These are phyloP conservation scores for Chascanopsetta lugubris DNA, from an alignment of 2,113 vertebrate genomes.

Conservation along the genomic window DNA sequence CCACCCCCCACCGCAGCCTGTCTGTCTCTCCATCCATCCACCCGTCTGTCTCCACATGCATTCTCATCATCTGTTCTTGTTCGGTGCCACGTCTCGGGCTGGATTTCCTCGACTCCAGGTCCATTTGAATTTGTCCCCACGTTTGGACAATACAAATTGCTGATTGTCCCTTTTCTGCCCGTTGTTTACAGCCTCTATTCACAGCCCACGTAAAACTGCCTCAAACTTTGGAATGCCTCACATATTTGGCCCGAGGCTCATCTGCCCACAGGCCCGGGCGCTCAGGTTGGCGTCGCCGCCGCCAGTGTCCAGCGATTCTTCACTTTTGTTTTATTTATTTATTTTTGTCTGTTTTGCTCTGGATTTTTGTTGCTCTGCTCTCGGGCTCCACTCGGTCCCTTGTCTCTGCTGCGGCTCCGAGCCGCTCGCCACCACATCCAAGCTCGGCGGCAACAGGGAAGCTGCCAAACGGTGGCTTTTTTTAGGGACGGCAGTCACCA, in stretches of 20 bases:
- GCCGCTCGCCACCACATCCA: constrained; percentile 78
- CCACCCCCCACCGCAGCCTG: not conserved
- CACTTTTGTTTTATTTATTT: not conserved
- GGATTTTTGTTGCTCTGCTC: no score
- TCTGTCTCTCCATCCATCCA: constrained; percentile 5
- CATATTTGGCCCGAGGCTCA: constrained; percentile 30
- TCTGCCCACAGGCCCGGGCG: constrained; percentile 38
- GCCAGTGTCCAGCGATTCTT: constrained; percentile 16
- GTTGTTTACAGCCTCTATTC: constrained; percentile 41
- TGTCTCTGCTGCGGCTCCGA: constrained; percentile 46
- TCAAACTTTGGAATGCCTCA: constrained; percentile 20
- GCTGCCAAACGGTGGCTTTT: constrained; percentile 79
- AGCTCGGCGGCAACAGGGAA: constrained; percentile 65
- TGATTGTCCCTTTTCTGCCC: constrained; percentile 33
- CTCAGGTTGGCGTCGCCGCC: constrained; percentile 16
- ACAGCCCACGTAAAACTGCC: constrained; percentile 31
- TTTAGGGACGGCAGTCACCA: constrained; percentile 82
- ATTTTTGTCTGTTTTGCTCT: not conserved
- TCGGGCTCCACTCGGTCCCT: constrained; percentile 39
- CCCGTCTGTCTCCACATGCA: constrained; percentile 4
- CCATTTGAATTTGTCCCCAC: not conserved
- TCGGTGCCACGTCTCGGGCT: not conserved
- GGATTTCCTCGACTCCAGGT: not conserved
- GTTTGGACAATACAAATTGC: constrained; percentile 16
- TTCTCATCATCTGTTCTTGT: not conserved